A percentile compares a stretch with the other conserved stretches of the same genome.
phyloP scores from a whole-genome alignment of 2,888 invertebrate species.

The Anoncus sp. region DNA sequence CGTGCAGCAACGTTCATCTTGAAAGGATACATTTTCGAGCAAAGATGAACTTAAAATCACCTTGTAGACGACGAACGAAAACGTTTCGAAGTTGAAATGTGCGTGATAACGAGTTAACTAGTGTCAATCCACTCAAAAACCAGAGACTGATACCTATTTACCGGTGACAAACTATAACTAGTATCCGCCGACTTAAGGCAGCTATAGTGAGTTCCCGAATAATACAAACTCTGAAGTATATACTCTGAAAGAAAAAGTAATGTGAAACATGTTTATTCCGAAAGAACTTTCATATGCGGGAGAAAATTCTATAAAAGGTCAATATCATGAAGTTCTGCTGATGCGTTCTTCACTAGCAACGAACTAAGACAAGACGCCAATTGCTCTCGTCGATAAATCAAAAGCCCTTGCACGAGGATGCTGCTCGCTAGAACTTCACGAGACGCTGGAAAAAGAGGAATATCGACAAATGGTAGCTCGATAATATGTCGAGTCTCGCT shows the following conservation, averaged over 20 bases:
- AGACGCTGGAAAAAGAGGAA: conserved; percentile 64
- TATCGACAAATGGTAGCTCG: conserved; percentile 58
- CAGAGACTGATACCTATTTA: neutral
- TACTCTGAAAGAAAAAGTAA: neutral
- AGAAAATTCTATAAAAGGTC: neutral
- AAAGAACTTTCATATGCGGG: neutral
- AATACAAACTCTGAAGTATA: neutral
- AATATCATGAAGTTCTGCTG: neutral
- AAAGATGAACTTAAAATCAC: neutral
- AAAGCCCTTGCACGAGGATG: conserved; percentile 53
- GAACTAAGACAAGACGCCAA: conserved; percentile 25
- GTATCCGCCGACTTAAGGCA: neutral
- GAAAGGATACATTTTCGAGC: neutral
- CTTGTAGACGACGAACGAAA: neutral
- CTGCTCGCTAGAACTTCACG: conserved; percentile 60
- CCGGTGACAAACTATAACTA: neutral
- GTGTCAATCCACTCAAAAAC: neutral
- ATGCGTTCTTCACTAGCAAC: neutral
- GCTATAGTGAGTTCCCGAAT: neutral
- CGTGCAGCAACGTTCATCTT: neutral
- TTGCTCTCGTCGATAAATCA: conserved; percentile 5
- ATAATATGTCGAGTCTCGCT: conserved; percentile 78
- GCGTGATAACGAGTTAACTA: neutral
- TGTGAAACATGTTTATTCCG: neutral
- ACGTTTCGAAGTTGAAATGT: neutral